These are phyloP conservation scores for Lateolabrax maculatus DNA, from an alignment of 2,797 vertebrate species.

Conservation along the genomic window DNA sequence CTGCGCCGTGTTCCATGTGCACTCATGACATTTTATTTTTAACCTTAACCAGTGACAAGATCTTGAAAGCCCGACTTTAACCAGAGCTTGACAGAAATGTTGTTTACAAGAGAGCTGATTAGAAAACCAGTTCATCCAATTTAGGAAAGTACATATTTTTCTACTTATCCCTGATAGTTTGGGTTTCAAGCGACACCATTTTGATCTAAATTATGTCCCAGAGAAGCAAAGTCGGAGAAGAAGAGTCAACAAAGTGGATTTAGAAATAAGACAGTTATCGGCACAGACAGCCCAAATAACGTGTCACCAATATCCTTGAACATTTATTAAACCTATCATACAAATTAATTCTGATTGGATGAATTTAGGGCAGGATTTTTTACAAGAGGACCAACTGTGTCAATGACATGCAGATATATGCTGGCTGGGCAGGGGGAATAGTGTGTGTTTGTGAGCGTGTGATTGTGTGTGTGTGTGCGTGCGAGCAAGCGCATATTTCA, in stretches of 20 bases:
- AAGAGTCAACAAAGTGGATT: neutral
- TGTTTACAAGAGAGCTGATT: neutral
- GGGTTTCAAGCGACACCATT: neutral
- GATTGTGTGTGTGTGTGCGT: conserved; percentile 3
- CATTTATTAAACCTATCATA: conserved; percentile 23
- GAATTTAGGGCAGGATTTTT: conserved; percentile 32
- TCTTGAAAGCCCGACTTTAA: conserved; percentile 5
- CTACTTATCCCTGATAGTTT: neutral
- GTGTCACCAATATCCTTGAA: conserved; percentile 1
- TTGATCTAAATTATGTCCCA: neutral
- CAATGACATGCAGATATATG: conserved; percentile 63
- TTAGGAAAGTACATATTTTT: neutral
- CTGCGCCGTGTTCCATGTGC: conserved; percentile 22
- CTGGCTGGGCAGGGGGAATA: conserved; percentile 18
- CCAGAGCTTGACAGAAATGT: neutral
- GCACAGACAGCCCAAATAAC: neutral
- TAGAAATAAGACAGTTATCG: neutral
- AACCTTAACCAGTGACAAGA: conserved; percentile 18
- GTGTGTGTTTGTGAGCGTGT: conserved; percentile 24
- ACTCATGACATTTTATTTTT: conserved; percentile 33
- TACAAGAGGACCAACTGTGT: conserved; percentile 29
- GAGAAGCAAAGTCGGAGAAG: neutral
- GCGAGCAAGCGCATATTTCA: conserved; percentile 35
- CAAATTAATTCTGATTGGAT: conserved; percentile 18
- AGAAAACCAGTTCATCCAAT: conserved; percentile 1